Base-by-base conservation (phyloP, 1,140 invertebrate genomes). In the Nasonia giraulti region DNA sequence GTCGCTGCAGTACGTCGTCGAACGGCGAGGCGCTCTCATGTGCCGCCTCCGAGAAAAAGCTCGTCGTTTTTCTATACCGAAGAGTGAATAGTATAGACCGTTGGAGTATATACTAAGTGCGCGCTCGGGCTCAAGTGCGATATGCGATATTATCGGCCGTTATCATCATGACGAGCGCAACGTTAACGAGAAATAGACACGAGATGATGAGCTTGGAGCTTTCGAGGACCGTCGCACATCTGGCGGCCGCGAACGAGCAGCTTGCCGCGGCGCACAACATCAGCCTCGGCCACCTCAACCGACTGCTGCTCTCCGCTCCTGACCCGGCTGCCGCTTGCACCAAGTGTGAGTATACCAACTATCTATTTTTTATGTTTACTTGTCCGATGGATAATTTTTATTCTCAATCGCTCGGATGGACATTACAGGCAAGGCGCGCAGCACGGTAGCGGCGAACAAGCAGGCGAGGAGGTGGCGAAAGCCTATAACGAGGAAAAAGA, bases 211-310 rank as follows among this genome's bases (percentile, higher is more conserved):
- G 87, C 17, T 83, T 89, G 74, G 90, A 91, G 40, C 86, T 89
- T 44, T 88, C 91, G 7, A 83, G 88, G 82, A 92, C 91, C 7
- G 90, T 93, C 55, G 91, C 91, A 3, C 89, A 91, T 84, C 83
- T 93, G 14, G 92, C 92, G 0, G 86, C 89, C 11, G 90, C 92
- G 0, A 93, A 92, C 88, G 91, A 92, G 50, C 92, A 93, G 82
- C 86, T 93, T 50, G 90, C 91, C 1, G 79, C 88, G 0, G 90
- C 90, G 0, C 90, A 93, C 79, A 91, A 85, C 76, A 88, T 89
- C 5, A 90, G 90, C 0, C n/a, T 93, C 5, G 85, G 84, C 8
- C 91, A 92, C 0, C 71, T 85, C 1, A n/a, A n/a, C 2, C 78
- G 79, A 11, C 47, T 50, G 69, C 40, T 80, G 2, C 33, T 37